Base-by-base conservation (phyloP, 2,113 vertebrate genomes). In the Vimba vimba region DNA sequence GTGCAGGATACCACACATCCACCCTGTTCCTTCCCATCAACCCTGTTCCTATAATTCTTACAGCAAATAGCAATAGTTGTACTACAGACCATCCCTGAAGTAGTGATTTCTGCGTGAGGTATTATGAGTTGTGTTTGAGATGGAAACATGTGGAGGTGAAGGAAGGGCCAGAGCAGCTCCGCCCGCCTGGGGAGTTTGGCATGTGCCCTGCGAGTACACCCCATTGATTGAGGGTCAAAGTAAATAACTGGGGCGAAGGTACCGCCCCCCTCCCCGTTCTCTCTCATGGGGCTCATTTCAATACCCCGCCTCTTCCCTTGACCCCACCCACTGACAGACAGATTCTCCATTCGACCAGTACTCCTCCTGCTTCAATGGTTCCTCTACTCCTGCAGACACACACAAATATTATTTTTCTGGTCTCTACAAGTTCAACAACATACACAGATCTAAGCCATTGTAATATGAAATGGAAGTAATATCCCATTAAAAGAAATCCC, bases 131-230 rank as follows among this genome's bases (percentile, higher is more conserved):
- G 57, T 73, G 76, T 86, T 45, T 75, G 59, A 9, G 68, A 60
- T 47, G 43, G 55, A 86, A 93, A 92, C 91, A 93, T 91, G 90
- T 85, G 59, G 93, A 89, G 93, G 94, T 94, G 93, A 93, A 91
- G 81, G 87, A 88, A 89, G 93, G 94, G 94, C 90, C 93, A 93
- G 91, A 90, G 91, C 88, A 71, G 89, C 90, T 86, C 88, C 91
- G 93, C 93, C 94, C 93, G 91, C 95, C 93, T 91, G 94, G 90
- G 92, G 95, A 93, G 94, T 94, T 93, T 93, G 95, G 94, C 95
- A 95, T 95, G 95, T 93, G 93, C 93, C 94, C 94, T 93, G 90
- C 87, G 85, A 17, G 85, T 92, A 91, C 92, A 91, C 92, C 93
- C 93, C 74, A 87, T 83, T 60, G 93, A 90, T 93, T 83, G 83